phyloP scores from a whole-genome alignment of 1,140 invertebrate genomes.

The Papilio helenus region DNA sequence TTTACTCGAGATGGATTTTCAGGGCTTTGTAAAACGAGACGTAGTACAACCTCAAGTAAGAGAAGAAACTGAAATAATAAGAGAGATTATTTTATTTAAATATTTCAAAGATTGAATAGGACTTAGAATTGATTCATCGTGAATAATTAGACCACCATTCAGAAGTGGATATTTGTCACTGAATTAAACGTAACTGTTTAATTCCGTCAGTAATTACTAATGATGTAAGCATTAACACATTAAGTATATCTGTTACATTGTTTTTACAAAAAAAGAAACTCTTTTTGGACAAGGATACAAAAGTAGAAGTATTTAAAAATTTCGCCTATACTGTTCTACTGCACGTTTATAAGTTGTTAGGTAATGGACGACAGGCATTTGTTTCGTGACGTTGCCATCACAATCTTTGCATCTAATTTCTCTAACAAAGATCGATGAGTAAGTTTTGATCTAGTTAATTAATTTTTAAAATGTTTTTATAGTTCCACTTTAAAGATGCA shows the following conservation, averaged over 20 bases:
- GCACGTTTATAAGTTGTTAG: constrained; percentile 48
- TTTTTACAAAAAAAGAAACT: background rate
- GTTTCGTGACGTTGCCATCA: background rate
- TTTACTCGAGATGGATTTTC: constrained; percentile 82
- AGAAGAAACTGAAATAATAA: constrained; percentile 42
- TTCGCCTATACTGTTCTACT: constrained; percentile 49
- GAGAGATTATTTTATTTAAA: constrained; percentile 5
- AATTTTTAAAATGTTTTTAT: background rate
- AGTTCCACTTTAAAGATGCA: background rate
- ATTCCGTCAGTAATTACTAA: background rate
- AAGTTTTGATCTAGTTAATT: background rate
- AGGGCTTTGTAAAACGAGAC: constrained; percentile 73
- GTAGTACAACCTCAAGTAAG: constrained; percentile 53
- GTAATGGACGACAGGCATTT: constrained; percentile 56
- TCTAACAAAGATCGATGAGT: background rate
- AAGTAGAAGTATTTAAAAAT: background rate
- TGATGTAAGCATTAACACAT: too few relatives aligned
- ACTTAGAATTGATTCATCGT: background rate
- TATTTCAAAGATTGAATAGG: background rate
- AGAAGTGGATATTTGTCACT: background rate
- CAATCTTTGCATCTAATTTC: background rate
- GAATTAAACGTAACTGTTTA: background rate
- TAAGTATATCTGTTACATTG: too few relatives aligned
- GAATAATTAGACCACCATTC: background rate
- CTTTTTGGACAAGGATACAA: background rate